Percentiles rank a stretch among this genome's conserved stretches.
Conservation (phyloP, 2,113 vertebrate genomes). For the Epinephelus moara region DNA sequence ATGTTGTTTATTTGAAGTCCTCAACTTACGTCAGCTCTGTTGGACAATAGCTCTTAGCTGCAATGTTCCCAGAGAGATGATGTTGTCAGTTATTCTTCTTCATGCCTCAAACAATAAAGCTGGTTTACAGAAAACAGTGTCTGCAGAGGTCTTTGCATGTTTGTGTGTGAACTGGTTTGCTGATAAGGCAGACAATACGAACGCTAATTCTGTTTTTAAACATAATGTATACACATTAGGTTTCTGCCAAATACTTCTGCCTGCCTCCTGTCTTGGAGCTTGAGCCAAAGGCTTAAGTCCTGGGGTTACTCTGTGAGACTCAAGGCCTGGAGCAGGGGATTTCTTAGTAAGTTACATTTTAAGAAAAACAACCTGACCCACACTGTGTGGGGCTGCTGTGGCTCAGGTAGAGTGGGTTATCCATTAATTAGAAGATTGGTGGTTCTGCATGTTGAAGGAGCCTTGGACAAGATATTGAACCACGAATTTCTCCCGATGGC, state of each 20-base stretch:
- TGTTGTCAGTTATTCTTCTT: constrained; percentile 59
- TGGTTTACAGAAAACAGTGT: constrained; percentile 75
- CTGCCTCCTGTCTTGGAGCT: background rate
- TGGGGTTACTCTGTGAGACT: background rate
- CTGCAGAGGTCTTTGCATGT: constrained; percentile 12
- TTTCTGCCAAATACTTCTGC: background rate
- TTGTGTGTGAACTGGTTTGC: constrained; percentile 25
- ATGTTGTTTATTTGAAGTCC: constrained; percentile 65
- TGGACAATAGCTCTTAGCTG: constrained; percentile 42
- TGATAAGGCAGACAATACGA: constrained; percentile 30
- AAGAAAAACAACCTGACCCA: background rate
- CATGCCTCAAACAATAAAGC: constrained; percentile 70
- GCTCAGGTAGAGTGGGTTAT: too few relatives aligned
- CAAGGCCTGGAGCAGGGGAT: background rate
- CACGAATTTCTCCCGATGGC: too few relatives aligned
- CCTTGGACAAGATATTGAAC: too few relatives aligned
- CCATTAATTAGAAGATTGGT: too few relatives aligned
- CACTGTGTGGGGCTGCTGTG: too few relatives aligned
- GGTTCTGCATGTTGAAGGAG: too few relatives aligned
- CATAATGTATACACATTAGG: background rate
- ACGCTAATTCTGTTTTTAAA: constrained; percentile 35
- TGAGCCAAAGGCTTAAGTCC: background rate
- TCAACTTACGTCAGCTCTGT: constrained; percentile 32
- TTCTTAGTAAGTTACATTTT: background rate
- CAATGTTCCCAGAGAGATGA: constrained; percentile 50